Conservation (phyloP, 2,113 vertebrate genomes). For the Sylvietta virens region DNA sequence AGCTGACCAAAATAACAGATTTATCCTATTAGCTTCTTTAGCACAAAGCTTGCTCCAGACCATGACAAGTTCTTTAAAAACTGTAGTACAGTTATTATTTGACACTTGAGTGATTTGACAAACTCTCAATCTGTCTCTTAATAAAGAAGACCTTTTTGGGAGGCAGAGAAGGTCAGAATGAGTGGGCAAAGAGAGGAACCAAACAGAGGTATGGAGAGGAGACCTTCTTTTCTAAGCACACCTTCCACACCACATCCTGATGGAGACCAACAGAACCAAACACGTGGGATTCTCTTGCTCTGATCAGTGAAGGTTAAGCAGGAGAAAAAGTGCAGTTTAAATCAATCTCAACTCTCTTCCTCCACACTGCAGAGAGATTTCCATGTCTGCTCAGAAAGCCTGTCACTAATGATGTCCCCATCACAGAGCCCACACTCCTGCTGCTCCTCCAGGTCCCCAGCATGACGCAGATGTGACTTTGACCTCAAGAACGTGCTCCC, state of each 20-base stretch:
- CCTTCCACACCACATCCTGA: not conserved
- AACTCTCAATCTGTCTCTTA: not conserved
- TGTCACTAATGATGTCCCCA: not conserved
- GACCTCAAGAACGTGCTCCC: not conserved
- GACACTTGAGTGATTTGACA: not conserved
- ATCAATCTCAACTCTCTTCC: not conserved
- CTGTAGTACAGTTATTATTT: not conserved
- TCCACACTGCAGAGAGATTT: not conserved
- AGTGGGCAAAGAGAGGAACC: not conserved
- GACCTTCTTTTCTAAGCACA: not conserved
- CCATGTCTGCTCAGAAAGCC: fast-evolving
- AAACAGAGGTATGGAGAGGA: not conserved
- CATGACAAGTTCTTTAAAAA: not conserved
- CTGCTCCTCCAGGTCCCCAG: not conserved
- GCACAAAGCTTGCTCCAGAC: not conserved
- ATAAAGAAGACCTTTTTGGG: not conserved
- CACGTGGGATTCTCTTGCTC: not conserved
- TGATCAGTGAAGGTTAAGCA: not conserved
- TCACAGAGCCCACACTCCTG: not conserved
- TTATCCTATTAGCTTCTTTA: not conserved
- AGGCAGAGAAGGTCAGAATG: not conserved
- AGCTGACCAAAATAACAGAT: not conserved
- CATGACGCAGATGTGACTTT: not conserved
- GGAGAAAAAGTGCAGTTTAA: not conserved
- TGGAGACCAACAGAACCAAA: not conserved